Evolutionary conservation across 2,797 vertebrate species (phyloP).

Genomic region (Sebastiscus tertius): DNA sequence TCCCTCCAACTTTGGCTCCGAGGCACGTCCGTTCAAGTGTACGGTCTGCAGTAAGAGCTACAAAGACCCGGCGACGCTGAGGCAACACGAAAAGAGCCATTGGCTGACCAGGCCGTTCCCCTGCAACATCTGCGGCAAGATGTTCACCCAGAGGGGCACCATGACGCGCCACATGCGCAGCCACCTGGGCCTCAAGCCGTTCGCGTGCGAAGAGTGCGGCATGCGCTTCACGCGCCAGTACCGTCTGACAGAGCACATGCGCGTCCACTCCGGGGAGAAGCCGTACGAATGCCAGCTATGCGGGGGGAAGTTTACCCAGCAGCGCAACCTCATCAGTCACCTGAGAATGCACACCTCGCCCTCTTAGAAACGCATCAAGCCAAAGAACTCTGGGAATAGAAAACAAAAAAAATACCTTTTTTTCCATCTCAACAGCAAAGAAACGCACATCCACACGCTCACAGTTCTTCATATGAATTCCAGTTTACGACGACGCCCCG

Average conservation of each 20-base stretch:
- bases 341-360: slow-evolving; percentile 99
- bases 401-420: slow-evolving; percentile 46
- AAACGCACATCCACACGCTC: slow-evolving; percentile 71
- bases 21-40: slow-evolving; percentile 93
- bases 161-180: slow-evolving; percentile 99
- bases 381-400: slow-evolving; percentile 89
- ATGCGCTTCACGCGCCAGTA: slow-evolving; percentile 99
- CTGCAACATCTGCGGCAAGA: slow-evolving; percentile 99
- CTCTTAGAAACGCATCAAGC: slow-evolving; percentile 87
- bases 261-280: slow-evolving; percentile 99
- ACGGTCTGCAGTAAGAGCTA: slow-evolving; percentile 97
- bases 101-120: slow-evolving; percentile 98
- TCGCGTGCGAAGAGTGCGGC: slow-evolving; percentile 98
- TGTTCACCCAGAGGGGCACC: slow-evolving; percentile 99
- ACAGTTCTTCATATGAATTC: slow-evolving; percentile 56
- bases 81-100: slow-evolving; percentile 99
- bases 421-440: slow-evolving; percentile 72
- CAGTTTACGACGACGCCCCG: slow-evolving; percentile 63
- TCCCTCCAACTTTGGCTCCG: slow-evolving; percentile 81
- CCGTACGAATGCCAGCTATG: slow-evolving; percentile 99
- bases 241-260: slow-evolving; percentile 99
- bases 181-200: slow-evolving; percentile 98
- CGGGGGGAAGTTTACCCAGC: slow-evolving; percentile 98
- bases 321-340: slow-evolving; percentile 99
- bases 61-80: slow-evolving; percentile 96